Evolutionary conservation across 2,888 invertebrate species (phyloP).

Genomic region (Brachycybe producta): DNA sequence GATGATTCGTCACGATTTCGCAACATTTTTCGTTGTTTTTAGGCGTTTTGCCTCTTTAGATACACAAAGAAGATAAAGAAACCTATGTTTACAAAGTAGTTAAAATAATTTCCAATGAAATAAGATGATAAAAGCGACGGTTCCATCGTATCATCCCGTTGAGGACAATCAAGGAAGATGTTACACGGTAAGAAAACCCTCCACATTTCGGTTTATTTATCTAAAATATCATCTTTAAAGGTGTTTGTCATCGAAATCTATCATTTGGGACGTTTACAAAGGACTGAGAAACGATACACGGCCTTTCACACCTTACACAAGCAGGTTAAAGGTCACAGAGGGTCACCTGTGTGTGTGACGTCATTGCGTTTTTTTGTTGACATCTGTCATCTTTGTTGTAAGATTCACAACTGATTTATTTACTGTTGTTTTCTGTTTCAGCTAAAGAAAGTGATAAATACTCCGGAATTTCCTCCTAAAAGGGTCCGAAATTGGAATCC

Average conservation of each 20-base stretch:
- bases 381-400: no score
- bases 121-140: conserved; percentile 17
- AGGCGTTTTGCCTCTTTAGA: no score
- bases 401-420: neutral
- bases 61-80: no score
- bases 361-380: no score
- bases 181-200: conserved; percentile 10
- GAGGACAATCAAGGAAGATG: conserved; percentile 14
- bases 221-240: conserved; percentile 8
- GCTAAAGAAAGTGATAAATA: conserved; percentile 41
- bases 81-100: no score
- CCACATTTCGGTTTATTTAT: neutral
- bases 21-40: no score
- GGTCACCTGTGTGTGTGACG: no score
- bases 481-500: conserved; percentile 43
- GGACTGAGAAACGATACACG: conserved; percentile 42
- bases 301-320: conserved; percentile 45
- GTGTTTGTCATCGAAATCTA: conserved; percentile 39
- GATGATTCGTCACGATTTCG: no score
- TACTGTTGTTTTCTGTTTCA: conserved; percentile 24
- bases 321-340: conserved; percentile 32
- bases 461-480: conserved; percentile 46
- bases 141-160: conserved; percentile 15
- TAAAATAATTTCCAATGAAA: no score
- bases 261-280: conserved; percentile 33